These are phyloP conservation scores for Simalia tracyae DNA, from an alignment of 2,797 vertebrate species.

Conservation along the genomic window DNA sequence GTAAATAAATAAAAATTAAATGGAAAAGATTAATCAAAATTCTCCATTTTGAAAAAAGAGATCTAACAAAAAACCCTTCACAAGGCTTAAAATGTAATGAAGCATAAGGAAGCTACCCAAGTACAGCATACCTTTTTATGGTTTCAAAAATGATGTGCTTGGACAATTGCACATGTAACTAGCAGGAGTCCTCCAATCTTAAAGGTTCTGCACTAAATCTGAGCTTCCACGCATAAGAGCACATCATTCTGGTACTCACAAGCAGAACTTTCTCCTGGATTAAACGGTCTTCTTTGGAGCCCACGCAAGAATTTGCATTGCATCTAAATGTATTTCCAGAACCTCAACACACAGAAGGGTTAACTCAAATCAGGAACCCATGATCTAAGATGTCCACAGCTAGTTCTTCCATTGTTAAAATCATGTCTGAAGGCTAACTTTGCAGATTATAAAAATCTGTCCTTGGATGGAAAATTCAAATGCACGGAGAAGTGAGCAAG, in stretches of 20 bases:
- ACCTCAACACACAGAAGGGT: background rate
- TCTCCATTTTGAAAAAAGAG: background rate
- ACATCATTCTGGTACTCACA: background rate
- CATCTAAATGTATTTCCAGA: background rate
- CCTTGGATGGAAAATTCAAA: constrained; percentile 15
- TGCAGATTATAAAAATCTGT: background rate
- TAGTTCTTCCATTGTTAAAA: background rate
- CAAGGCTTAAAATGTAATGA: background rate
- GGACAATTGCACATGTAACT: background rate
- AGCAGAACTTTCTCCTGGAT: background rate
- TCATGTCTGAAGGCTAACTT: background rate
- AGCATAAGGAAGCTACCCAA: background rate
- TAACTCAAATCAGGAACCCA: constrained; percentile 8
- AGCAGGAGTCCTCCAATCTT: background rate
- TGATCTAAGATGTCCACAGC: background rate
- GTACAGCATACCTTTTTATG: background rate
- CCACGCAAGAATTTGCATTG: background rate
- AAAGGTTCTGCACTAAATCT: background rate
- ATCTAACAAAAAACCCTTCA: background rate
- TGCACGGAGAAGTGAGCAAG: fast-evolving
- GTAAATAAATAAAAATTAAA: too few relatives aligned
- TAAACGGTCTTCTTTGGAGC: constrained; percentile 10
- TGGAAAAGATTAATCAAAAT: background rate
- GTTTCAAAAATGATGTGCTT: background rate
- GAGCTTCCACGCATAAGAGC: background rate